These are phyloP conservation scores for Allolobophora icterica DNA, from an alignment of 2,888 invertebrate genomes.

Conservation along the genomic window DNA sequence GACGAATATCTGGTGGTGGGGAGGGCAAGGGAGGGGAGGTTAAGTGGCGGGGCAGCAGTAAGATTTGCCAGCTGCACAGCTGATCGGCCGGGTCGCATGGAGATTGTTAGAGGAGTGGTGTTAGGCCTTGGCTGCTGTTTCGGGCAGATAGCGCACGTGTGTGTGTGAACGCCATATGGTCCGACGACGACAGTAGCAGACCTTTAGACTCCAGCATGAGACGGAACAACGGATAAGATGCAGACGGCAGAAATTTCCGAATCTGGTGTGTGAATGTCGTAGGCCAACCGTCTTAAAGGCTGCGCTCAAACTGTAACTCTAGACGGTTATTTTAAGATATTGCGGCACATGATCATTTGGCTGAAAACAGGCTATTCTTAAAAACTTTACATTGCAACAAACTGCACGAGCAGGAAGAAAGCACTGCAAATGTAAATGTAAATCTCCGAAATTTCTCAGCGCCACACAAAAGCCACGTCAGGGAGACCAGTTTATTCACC, in stretches of 20 bases:
- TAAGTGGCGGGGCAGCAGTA: no score
- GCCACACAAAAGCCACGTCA: no score
- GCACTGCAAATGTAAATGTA: no score
- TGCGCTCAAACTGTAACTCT: neutral
- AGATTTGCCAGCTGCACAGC: constrained; percentile 2
- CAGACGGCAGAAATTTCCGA: neutral
- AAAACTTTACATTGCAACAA: no score
- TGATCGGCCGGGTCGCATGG: neutral
- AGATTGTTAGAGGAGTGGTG: neutral
- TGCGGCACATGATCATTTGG: neutral
- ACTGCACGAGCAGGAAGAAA: no score
- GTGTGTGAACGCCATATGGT: neutral
- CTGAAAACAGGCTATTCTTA: no score
- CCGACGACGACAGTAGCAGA: neutral
- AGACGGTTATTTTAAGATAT: neutral
- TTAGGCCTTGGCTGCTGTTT: neutral
- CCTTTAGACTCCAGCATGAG: neutral
- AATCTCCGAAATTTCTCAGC: no score
- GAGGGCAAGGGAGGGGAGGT: neutral
- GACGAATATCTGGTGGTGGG: neutral
- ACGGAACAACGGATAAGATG: neutral
- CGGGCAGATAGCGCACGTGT: neutral
- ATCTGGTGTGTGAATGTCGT: neutral
- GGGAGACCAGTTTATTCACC: no score
- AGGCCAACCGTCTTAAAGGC: neutral